phyloP scores from a whole-genome alignment of 2,888 invertebrate species.

The Zootermopsis nevadensis region DNA sequence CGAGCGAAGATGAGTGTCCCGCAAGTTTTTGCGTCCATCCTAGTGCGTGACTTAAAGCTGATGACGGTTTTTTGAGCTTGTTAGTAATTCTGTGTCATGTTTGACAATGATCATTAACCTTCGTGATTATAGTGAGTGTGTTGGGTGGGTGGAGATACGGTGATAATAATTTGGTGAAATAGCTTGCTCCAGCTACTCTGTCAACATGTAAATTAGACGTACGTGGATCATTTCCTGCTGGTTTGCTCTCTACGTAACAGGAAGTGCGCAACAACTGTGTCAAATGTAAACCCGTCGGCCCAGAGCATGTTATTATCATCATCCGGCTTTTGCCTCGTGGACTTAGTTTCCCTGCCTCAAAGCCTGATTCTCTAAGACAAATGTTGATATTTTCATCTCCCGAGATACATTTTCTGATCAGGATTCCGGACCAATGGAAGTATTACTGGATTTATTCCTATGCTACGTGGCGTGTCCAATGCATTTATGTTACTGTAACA shows the following conservation, averaged over 20 bases:
- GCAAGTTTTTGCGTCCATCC: too few relatives aligned
- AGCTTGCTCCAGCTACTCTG: neutral
- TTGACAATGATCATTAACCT: neutral
- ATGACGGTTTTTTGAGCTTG: neutral
- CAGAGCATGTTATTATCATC: too few relatives aligned
- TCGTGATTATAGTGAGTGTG: neutral
- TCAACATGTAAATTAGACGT: neutral
- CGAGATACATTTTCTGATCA: too few relatives aligned
- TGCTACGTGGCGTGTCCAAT: too few relatives aligned
- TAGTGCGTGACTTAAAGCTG: neutral
- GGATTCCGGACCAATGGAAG: too few relatives aligned
- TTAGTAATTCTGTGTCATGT: neutral
- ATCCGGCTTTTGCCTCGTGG: too few relatives aligned
- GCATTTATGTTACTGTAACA: too few relatives aligned
- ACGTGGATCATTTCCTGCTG: neutral
- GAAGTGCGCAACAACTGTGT: neutral
- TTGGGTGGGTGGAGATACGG: conserved; percentile 15
- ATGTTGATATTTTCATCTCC: too few relatives aligned
- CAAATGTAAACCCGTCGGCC: neutral
- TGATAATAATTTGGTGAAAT: conserved; percentile 15
- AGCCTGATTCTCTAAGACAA: too few relatives aligned
- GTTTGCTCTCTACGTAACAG: neutral
- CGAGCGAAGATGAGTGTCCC: too few relatives aligned
- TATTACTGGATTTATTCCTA: too few relatives aligned
- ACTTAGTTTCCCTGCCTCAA: too few relatives aligned